Percentiles rank a stretch among this genome's conserved stretches.
phyloP scores from a whole-genome alignment of 2,888 invertebrate genomes.

The Pyrochroa serraticornis region DNA sequence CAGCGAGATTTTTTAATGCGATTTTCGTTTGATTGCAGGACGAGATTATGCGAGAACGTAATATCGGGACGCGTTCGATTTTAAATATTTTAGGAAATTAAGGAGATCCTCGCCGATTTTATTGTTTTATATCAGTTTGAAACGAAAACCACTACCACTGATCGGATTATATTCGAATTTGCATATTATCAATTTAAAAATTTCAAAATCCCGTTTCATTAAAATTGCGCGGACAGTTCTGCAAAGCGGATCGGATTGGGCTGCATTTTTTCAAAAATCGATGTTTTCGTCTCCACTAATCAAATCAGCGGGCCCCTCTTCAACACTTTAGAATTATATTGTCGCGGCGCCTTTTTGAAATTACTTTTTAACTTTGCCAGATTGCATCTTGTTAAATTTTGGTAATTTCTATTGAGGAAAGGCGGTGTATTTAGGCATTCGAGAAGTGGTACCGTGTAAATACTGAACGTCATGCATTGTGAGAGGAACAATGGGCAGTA shows the following conservation, averaged over 20 bases:
- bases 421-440: not conserved
- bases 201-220: conserved; percentile 7
- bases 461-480: conserved; percentile 3
- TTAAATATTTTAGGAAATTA: conserved; percentile 27
- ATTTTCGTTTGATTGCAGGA: conserved; percentile 20
- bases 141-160: conserved; percentile 26
- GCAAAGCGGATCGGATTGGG: not conserved
- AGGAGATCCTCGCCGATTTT: conserved; percentile 17
- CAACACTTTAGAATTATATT: not conserved
- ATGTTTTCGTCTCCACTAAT: too few relatives aligned
- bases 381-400: not conserved
- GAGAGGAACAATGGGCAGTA: conserved; percentile 13
- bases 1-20: conserved; percentile 16
- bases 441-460: conserved; percentile 1
- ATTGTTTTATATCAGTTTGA: conserved; percentile 20
- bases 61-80: conserved; percentile 13
- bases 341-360: too few relatives aligned
- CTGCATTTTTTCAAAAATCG: not conserved
- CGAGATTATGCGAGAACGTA: conserved; percentile 12
- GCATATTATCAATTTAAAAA: conserved; percentile 27
- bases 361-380: too few relatives aligned
- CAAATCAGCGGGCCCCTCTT: too few relatives aligned
- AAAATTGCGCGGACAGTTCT: not conserved
- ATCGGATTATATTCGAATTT: conserved; percentile 25
- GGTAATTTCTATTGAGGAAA: not conserved